Evolutionary conservation across 1,140 invertebrate genomes (phyloP).

Genomic region (Metaphire vulgaris): DNA sequence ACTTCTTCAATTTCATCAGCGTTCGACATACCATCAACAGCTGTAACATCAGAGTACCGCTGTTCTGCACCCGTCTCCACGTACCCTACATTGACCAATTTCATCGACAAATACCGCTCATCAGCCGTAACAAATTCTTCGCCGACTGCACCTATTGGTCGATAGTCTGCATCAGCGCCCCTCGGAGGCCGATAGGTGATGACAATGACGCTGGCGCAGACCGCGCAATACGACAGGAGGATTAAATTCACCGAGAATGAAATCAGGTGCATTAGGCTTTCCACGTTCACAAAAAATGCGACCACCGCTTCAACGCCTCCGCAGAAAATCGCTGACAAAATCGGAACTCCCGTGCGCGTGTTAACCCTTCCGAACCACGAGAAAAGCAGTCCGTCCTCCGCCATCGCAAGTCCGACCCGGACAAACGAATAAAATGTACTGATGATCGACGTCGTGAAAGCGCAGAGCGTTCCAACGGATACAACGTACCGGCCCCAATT

Average conservation of each 20-base stretch:
- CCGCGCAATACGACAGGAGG: constrained; percentile 75
- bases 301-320: constrained; percentile 68
- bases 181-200: constrained; percentile 66
- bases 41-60: background rate
- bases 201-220: constrained; percentile 75
- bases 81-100: no score
- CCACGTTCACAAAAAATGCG: constrained; percentile 73
- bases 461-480: constrained; percentile 76
- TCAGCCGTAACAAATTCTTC: background rate
- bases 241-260: constrained; percentile 86
- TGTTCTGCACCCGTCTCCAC: background rate
- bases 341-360: constrained; percentile 69
- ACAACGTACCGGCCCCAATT: constrained; percentile 81
- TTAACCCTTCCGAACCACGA: constrained; percentile 66
- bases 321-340: constrained; percentile 69
- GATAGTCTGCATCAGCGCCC: background rate
- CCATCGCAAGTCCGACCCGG: constrained; percentile 80
- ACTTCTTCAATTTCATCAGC: background rate
- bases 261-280: constrained; percentile 77
- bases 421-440: constrained; percentile 77
- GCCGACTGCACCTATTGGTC: background rate
- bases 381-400: constrained; percentile 76
- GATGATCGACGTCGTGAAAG: constrained; percentile 76
- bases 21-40: background rate
- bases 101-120: background rate